Percentiles rank a stretch among this genome's conserved stretches.
phyloP scores from a whole-genome alignment of 2,113 vertebrate genomes.

The Ivindomyrus marchei region DNA sequence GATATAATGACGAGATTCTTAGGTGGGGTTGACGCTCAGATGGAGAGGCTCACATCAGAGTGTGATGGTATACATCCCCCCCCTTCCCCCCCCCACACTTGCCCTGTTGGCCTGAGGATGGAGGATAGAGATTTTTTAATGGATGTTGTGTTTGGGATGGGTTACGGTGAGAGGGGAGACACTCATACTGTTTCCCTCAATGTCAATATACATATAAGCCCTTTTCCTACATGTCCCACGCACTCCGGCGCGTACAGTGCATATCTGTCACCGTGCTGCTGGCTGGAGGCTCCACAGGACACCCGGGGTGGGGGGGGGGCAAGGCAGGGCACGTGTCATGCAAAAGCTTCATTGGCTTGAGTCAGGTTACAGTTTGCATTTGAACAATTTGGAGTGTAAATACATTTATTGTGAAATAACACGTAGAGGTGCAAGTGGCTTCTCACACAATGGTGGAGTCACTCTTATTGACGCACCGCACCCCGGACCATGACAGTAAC shows the following conservation, averaged over 20 bases:
- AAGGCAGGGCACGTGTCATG: conserved; percentile 50
- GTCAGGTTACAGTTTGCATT: conserved; percentile 50
- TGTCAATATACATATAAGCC: neutral
- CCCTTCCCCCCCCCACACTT: neutral
- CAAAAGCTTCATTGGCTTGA: conserved; percentile 43
- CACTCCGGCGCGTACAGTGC: neutral
- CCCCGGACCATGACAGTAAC: neutral
- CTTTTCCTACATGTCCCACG: neutral
- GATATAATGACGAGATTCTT: conserved; percentile 23
- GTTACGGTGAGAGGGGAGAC: neutral
- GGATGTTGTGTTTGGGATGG: neutral
- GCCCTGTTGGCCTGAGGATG: neutral
- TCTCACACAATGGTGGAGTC: neutral
- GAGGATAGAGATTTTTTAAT: neutral
- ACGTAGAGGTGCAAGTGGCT: conserved; percentile 50
- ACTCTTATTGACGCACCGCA: neutral
- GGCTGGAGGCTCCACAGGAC: neutral
- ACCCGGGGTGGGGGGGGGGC: neutral
- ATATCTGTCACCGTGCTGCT: conserved; percentile 10
- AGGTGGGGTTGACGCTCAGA: neutral
- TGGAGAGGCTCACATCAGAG: neutral
- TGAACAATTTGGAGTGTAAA: conserved; percentile 58
- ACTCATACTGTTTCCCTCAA: neutral
- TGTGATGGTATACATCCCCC: neutral
- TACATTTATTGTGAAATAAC: conserved; percentile 52